phyloP scores from a whole-genome alignment of 2,888 invertebrate genomes.

The Aporophyla lueneburgensis region DNA sequence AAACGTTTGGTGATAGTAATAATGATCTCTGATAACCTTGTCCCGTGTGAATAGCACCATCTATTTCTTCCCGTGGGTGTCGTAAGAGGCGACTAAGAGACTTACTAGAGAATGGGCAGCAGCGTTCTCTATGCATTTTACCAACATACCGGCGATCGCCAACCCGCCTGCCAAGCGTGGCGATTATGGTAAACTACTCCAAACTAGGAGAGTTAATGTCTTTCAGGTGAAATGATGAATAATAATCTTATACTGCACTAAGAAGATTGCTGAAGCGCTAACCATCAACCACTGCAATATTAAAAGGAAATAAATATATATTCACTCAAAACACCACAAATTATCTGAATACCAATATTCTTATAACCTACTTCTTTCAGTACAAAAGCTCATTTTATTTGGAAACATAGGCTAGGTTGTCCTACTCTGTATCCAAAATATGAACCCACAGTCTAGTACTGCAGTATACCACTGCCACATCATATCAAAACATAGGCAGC shows the following conservation, averaged over 20 bases:
- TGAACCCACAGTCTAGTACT: not conserved
- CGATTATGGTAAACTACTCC: too few species aligned
- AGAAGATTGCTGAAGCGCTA: too few species aligned
- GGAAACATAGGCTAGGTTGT: not conserved
- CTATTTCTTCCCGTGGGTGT: too few species aligned
- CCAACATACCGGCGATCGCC: too few species aligned
- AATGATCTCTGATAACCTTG: not conserved
- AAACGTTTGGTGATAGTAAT: not conserved
- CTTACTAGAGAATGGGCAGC: too few species aligned
- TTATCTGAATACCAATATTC: not conserved
- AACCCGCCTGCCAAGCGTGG: too few species aligned
- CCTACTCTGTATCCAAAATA: constrained; percentile 13
- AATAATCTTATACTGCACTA: not conserved
- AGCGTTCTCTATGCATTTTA: too few species aligned
- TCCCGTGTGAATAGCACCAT: too few species aligned
- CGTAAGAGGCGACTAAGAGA: too few species aligned
- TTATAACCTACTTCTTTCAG: not conserved
- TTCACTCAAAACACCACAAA: not conserved
- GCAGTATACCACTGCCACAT: not conserved
- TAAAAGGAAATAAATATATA: not conserved
- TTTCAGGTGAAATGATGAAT: not conserved
- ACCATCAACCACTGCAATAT: not conserved
- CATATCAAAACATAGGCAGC: not conserved
- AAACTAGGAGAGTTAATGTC: too few species aligned
- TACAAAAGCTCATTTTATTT: not conserved